These are phyloP conservation scores for Leucoma salicis DNA, from an alignment of 2,888 invertebrate species.

Conservation along the genomic window DNA sequence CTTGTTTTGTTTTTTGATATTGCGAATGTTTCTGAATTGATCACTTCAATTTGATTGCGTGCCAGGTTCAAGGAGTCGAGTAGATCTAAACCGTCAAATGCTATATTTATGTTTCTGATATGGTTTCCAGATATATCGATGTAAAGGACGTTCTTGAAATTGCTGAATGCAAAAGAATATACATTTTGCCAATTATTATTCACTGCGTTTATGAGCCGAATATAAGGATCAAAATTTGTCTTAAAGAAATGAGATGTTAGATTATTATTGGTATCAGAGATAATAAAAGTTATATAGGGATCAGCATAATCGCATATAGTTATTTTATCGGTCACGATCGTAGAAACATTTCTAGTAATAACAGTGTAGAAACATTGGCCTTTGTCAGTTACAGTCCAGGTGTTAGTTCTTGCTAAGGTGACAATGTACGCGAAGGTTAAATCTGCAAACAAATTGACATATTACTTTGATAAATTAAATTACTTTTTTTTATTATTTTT, in stretches of 20 bases:
- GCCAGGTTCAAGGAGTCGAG: conserved; percentile 25
- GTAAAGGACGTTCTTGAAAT: conserved; percentile 21
- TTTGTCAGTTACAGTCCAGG: conserved; percentile 12
- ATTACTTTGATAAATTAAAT: not conserved
- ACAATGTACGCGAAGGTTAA: conserved; percentile 3
- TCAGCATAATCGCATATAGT: conserved; percentile 7
- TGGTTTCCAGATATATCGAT: conserved; percentile 23
- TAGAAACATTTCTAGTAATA: conserved; percentile 8
- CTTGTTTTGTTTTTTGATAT: conserved; percentile 13
- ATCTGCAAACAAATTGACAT: conserved; percentile 16
- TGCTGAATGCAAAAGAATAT: conserved; percentile 17
- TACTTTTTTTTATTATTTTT: too few species aligned
- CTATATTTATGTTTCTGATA: conserved; percentile 12
- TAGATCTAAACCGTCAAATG: conserved; percentile 19
- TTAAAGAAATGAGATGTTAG: conserved; percentile 9
- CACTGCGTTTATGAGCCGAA: conserved; percentile 14
- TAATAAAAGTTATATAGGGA: conserved; percentile 16
- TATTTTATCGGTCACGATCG: not conserved
- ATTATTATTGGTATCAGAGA: conserved; percentile 12
- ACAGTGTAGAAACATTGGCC: conserved; percentile 20
- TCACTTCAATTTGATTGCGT: conserved; percentile 15
- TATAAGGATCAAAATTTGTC: conserved; percentile 8
- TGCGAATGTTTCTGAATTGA: conserved; percentile 15
- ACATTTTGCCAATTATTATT: conserved; percentile 18
- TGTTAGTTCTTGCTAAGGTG: not conserved